phyloP scores from a whole-genome alignment of 2,888 invertebrate genomes.

The Tetheella fluctuosa region DNA sequence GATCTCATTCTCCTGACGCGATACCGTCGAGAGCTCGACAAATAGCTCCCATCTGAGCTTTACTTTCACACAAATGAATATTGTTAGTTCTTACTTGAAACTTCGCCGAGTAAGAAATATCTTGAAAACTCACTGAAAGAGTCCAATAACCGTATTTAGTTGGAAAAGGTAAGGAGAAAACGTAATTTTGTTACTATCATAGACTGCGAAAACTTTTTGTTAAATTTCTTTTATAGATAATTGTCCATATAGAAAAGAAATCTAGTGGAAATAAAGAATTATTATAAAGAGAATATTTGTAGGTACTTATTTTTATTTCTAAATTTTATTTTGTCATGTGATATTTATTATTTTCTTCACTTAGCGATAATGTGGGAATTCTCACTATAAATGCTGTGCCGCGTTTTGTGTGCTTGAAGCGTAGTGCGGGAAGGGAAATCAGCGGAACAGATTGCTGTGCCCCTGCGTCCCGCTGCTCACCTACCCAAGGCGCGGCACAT shows the following conservation, averaged over 20 bases:
- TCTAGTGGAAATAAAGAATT: not conserved
- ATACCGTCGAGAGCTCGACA: constrained; percentile 28
- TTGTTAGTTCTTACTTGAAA: constrained; percentile 14
- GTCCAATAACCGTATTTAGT: constrained; percentile 8
- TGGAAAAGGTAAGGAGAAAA: constrained; percentile 2
- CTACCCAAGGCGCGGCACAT: no score
- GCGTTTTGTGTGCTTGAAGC: no score
- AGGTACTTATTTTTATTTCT: not conserved
- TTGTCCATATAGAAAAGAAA: not conserved
- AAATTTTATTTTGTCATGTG: not conserved
- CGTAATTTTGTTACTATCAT: not conserved
- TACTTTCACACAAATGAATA: constrained; percentile 26
- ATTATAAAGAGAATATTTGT: no score
- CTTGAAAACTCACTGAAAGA: constrained; percentile 4
- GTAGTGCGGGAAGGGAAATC: no score
- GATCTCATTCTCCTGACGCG: constrained; percentile 22
- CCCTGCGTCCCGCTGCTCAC: no score
- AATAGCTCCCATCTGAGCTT: constrained; percentile 30
- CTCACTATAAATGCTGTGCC: no score
- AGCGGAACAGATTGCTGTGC: no score
- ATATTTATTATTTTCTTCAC: no score
- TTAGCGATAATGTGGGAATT: no score
- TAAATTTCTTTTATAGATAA: not conserved
- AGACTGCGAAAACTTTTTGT: not conserved
- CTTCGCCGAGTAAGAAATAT: constrained; percentile 9